phyloP scores from a whole-genome alignment of 2,888 invertebrate genomes.

The Drosophila birchii region DNA sequence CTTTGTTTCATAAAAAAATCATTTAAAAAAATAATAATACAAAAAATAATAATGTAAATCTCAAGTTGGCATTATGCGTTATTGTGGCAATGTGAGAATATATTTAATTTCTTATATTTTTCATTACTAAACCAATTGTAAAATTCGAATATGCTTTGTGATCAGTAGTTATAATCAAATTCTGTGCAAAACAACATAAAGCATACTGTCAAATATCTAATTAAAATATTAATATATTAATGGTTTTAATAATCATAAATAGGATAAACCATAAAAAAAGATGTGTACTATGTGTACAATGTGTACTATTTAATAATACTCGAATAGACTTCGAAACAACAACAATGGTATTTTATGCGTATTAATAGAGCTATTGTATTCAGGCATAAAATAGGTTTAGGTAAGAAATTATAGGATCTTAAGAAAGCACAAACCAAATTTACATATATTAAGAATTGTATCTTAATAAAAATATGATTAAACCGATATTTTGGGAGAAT shows the following conservation, averaged over 20 bases:
- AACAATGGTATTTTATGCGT: slow-evolving; percentile 35
- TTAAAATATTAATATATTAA: slow-evolving; percentile 5
- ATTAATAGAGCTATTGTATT: slow-evolving; percentile 40
- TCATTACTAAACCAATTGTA: neutral
- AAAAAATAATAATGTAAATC: neutral
- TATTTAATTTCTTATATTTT: neutral
- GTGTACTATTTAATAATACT: slow-evolving; percentile 34
- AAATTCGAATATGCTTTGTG: neutral
- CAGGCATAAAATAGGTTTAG: slow-evolving; percentile 19
- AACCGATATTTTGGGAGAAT: neutral
- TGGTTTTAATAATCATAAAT: neutral
- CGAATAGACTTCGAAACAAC: slow-evolving; percentile 49
- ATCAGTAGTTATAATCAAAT: neutral
- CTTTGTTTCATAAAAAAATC: neutral
- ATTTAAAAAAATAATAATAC: neutral
- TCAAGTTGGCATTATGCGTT: neutral
- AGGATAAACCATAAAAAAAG: neutral
- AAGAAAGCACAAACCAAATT: slow-evolving; percentile 73
- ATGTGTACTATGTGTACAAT: no score
- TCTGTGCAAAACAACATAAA: neutral
- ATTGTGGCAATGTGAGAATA: neutral
- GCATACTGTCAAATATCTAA: neutral
- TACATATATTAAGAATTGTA: slow-evolving; percentile 26
- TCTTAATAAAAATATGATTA: slow-evolving; percentile 19
- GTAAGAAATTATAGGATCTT: slow-evolving; percentile 21